Base-by-base conservation (phyloP, 2,888 invertebrate species). In the Meiosimyza platycephala region DNA sequence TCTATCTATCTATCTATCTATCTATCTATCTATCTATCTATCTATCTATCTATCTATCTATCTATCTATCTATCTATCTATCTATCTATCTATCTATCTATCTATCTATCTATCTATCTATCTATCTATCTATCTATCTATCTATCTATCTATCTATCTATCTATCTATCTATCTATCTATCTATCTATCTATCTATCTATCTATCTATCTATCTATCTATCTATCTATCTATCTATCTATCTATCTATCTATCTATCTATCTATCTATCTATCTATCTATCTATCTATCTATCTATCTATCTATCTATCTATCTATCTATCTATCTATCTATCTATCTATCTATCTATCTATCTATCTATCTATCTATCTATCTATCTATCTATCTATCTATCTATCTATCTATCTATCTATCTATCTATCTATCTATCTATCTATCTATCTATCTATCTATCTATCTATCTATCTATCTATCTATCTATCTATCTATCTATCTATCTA, bases 21-120 rank as follows among this genome's bases (percentile, higher is more conserved):
- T 63, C 63, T 40, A 63, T 63, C 63, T 63, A 63, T 63, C 63
- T 33, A 63, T 63, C 63, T 63, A 63, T 63, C 63, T 40, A 63
- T 63, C 63, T 12, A 63, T 63, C 63, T 40, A 63, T 63, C 63
- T 63, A 63, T 63, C 63, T 33, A 63, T 63, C 63, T 63, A 63
- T 63, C 63, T 40, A 63, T 63, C 63, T 12, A 63, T 63, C 63
- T 40, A 63, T 63, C 63, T 63, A 63, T 63, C 40, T 9, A 40
- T 40, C 40, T 40, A 40, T 40, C 40, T 40, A 40, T 40, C 40
- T 9, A 40, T 40, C 40, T 6, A 40, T 40, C 40, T 40, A 40
- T 40, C 40, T 9, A 40, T 40, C 40, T 40, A 40, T 40, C 40
- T 6, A 40, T 40, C 40, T 9, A 40, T 40, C 40, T 40, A 40